phyloP scores from a whole-genome alignment of 92 coral and sea anemone species.

The Paragorgia papillata region DNA sequence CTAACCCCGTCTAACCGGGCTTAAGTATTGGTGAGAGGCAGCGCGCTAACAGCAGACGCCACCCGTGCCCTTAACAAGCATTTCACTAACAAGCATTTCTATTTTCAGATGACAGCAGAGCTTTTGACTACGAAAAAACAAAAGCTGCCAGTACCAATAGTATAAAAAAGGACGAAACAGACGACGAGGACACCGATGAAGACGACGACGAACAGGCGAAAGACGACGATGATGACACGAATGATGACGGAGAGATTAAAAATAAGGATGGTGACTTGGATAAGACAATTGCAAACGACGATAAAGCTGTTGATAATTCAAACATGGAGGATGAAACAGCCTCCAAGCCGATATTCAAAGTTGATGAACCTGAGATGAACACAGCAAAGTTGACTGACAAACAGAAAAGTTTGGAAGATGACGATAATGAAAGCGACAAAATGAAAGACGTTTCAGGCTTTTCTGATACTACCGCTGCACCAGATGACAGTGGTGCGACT shows the following conservation, averaged over 20 bases:
- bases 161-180: background rate
- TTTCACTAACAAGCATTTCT: too few relatives aligned
- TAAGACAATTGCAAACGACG: background rate
- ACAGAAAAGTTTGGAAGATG: conserved; percentile 26
- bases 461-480: too few relatives aligned
- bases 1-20: too few relatives aligned
- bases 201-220: conserved; percentile 23
- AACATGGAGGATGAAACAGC: background rate
- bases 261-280: too few relatives aligned
- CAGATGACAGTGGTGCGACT: too few relatives aligned
- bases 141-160: background rate
- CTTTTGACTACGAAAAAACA: background rate
- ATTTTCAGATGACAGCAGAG: conserved; percentile 18
- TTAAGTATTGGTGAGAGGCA: too few relatives aligned
- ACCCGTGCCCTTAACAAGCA: too few relatives aligned
- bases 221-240: conserved; percentile 30
- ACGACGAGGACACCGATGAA: conserved; percentile 3
- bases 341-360: conserved; percentile 3
- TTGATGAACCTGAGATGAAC: conserved; percentile 26
- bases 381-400: background rate
- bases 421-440: background rate
- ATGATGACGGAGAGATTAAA: background rate
- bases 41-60: too few relatives aligned
- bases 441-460: conserved; percentile 6
- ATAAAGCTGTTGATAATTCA: conserved; percentile 2